Base-by-base conservation (phyloP, 2,113 vertebrate species). In the Cairina moschata region DNA sequence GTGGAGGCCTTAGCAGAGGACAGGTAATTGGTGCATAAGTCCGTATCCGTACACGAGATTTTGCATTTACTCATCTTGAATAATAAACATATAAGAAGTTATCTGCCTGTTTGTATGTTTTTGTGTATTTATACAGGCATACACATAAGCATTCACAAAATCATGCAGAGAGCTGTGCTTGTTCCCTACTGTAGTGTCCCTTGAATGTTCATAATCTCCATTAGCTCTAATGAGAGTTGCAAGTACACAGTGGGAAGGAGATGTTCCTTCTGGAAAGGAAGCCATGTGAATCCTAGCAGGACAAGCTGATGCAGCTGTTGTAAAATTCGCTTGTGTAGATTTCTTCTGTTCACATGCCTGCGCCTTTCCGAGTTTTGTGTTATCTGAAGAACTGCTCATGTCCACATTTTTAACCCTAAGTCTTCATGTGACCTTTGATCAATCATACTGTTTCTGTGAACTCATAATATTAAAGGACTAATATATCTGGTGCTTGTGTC, bases 221-320 rank as follows among this genome's bases (percentile, higher is more conserved):
- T 11, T 80, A 78, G 52, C 60, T 82, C 17, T 86, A 66, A 88
- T n/a, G 75, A 66, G 42, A 88, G 31, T 83, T 95, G 52, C 44
- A 78, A 25, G 66, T 77, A 17, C 81, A 54, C 71, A 75, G 78
- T 46, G 63, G 88, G 88, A 85, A 90, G 52, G 83, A 95, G 58
- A 60, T 86, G 29, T 5, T 90, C 82, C 38, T 91, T 55, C 86
- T 90, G 76, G 71, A 93, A 78, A 87, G 46, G 73, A 67, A 96
- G 20, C 58, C 79, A 18, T 86, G 75, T 95, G 91, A 90, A 91
- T 67, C 73, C 55, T 88, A 78, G 65, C 81, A 88, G 83, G 73
- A 88, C 58, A 76, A 80, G 65, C 58, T 54, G 44, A 42, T 94
- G 85, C 93, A 90, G 79, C 79, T 90, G 60, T 71, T 80, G 18